Conservation (phyloP, 2,888 invertebrate species). For the Crocallis elinguaria region DNA sequence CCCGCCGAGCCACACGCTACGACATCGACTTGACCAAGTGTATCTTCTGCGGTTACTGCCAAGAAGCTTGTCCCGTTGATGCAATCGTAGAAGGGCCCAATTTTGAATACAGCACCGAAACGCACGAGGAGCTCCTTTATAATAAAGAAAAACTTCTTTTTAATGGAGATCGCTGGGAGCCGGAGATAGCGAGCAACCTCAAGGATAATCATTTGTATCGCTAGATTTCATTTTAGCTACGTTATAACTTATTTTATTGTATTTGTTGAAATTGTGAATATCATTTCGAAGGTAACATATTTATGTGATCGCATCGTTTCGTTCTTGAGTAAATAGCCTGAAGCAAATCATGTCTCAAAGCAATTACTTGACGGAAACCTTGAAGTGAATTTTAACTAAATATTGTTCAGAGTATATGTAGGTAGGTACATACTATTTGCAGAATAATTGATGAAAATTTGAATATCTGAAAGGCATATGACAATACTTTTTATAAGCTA, state of each 20-base stretch:
- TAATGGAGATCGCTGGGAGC: constrained; percentile 99
- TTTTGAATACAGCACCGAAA: constrained; percentile 99
- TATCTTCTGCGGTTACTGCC: constrained; percentile 99
- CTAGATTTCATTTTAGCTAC: constrained; percentile 36
- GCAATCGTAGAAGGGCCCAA: constrained; percentile 99
- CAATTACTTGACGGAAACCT: constrained; percentile 21
- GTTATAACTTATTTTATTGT: constrained; percentile 14
- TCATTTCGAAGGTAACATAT: constrained; percentile 19
- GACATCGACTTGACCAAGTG: constrained; percentile 99
- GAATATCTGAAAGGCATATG: not conserved
- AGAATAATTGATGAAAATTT: not conserved
- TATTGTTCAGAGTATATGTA: not conserved
- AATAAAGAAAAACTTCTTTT: constrained; percentile 98
- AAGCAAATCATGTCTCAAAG: constrained; percentile 21
- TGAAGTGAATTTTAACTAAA: constrained; percentile 15
- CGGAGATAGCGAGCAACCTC: constrained; percentile 97
- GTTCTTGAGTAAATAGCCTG: constrained; percentile 14
- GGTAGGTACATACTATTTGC: too few relatives aligned
- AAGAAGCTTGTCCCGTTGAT: constrained; percentile 99
- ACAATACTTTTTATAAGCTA: too few relatives aligned
- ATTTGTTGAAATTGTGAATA: constrained; percentile 8
- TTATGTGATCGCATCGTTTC: too few relatives aligned
- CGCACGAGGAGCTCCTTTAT: constrained; percentile 98
- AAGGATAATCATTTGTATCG: constrained; percentile 73
- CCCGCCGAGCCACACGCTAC: constrained; percentile 97